Evolutionary conservation across 2,888 invertebrate species (phyloP).

Genomic region (Drosophila yooni): DNA sequence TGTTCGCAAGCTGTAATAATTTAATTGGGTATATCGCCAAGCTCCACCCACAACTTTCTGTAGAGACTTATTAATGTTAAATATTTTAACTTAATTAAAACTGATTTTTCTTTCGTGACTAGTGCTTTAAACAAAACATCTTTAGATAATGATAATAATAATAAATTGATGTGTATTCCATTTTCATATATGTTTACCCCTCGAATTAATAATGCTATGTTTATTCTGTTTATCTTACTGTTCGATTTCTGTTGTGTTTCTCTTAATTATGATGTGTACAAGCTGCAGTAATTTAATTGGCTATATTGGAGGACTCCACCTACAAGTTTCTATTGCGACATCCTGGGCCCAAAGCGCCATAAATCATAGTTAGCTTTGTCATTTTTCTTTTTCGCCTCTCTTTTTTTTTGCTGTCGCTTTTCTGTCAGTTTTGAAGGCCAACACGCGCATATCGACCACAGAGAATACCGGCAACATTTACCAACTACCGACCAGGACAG

Average conservation of each 20-base stretch:
- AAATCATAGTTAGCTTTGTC: slow-evolving; percentile 69
- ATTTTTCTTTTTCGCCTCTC: slow-evolving; percentile 19
- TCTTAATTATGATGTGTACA: not conserved
- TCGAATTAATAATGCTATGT: not conserved
- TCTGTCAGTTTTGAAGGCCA: slow-evolving; percentile 75
- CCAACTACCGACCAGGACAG: not conserved
- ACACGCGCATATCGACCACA: slow-evolving; percentile 60
- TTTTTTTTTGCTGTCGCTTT: slow-evolving; percentile 44
- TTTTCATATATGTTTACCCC: too few species aligned
- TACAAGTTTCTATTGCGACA: slow-evolving; percentile 36
- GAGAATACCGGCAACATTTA: slow-evolving; percentile 33
- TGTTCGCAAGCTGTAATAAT: slow-evolving; percentile 28
- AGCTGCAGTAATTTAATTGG: slow-evolving; percentile 62
- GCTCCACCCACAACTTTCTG: not conserved
- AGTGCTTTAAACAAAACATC: too few species aligned
- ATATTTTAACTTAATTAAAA: too few species aligned
- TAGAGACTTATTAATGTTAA: too few species aligned
- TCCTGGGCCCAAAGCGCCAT: slow-evolving; percentile 44
- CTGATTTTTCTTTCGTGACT: too few species aligned
- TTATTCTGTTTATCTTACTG: not conserved
- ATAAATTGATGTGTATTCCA: too few species aligned
- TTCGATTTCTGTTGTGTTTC: not conserved
- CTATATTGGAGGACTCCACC: slow-evolving; percentile 27
- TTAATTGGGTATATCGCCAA: slow-evolving; percentile 53
- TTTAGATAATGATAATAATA: too few species aligned